Evolutionary conservation across 2,888 invertebrate species (phyloP), one percentile per base, ranked within the genome.

Genomic region (Pyrrhosoma nymphula): DNA sequence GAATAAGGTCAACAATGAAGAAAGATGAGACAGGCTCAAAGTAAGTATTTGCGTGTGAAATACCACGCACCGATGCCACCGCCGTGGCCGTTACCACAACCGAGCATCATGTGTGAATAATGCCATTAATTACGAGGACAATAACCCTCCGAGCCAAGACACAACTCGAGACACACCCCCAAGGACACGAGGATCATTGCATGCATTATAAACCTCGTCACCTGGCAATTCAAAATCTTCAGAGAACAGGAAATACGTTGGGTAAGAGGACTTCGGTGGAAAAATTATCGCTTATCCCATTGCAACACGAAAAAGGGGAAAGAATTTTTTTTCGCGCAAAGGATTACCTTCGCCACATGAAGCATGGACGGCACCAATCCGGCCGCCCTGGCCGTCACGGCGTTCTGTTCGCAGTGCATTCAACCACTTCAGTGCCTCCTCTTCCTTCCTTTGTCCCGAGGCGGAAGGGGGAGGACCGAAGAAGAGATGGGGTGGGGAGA

Each of bases 401-500:
- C 26, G 10, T 69, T 26, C 39, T 47, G 47, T 55, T 39, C 90
- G n/a, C 90, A 23, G 60, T 91, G 60, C 63, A 91, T 60, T 63
- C 91, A 91, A 69, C 91, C 60, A 39, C 23, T 14, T 26, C n/a
- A 56, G 23, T 1, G 35, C 60, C 60, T 56, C 56, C 47, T 93
- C 93, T 93, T 93, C 69, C 93, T 93, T 47, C 93, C 69, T 60
- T 93, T 39, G 93, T 93, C 63, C 69, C 16, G 12, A 26, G 23
- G 26, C 35, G 93, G 16, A 69, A 35, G 69, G 75, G 93, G 39
- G 60, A 63, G 63, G 6, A 60, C 69, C 6, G 63, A 63, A 23
- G 60, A 39, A 14, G 60, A 1, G 60, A 20, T 20, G 60, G 60
- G 18, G 60, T 3, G 60, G 20, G 60, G 60, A 14, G 91, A 39